Base-by-base conservation (phyloP, 2,888 invertebrate species). In the Tenthredo amoena region DNA sequence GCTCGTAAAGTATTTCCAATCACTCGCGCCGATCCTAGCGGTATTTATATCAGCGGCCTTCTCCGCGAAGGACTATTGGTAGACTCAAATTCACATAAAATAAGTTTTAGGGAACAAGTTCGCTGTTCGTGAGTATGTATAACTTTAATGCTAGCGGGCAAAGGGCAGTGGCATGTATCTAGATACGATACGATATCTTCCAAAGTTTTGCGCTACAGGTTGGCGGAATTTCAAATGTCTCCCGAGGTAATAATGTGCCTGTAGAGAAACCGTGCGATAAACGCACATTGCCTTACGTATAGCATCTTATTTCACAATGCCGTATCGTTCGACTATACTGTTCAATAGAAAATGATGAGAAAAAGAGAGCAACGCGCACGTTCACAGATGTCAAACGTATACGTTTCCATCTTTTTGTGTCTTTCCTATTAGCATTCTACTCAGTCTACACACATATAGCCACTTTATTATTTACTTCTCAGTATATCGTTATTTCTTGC, bases 351-450 rank as follows among this genome's bases (percentile, higher is more conserved):
- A 26, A 62, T 26, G 26, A 62, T 10, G 26, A 68, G 34, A 68
- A 68, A 18, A 68, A 68, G 68, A 68, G 31, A 18, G 15, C 31
- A 68, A 68, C 18, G 34, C 68, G 5, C 68, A 12, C 34, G 6
- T 34, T 68, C 68, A 26, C 68, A 62, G 62, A 62, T 62, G 62
- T 62, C 62, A 55, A 55, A 55, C n/a, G 62, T 26, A 26, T 21
- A 26, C 21, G 9, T 62, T 62, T 62, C 10, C 26, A 21, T 26
- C 62, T 62, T 26, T 26, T 62, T 62, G 26, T 62, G 7, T 12
- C 26, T 26, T 12, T 62, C 26, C 62, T 62, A 62, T 62, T 62
- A 62, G 62, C 62, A 62, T 62, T 26, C 21, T 62, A 26, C 62
- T 62, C 62, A 26, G 10, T 62, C 12, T 62, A 62, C 21, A 26